A percentile compares a stretch with the other conserved stretches of the same genome.
These are phyloP conservation scores for Liolophura sinensis DNA, from an alignment of 1,140 invertebrate genomes.

Conservation along the genomic window DNA sequence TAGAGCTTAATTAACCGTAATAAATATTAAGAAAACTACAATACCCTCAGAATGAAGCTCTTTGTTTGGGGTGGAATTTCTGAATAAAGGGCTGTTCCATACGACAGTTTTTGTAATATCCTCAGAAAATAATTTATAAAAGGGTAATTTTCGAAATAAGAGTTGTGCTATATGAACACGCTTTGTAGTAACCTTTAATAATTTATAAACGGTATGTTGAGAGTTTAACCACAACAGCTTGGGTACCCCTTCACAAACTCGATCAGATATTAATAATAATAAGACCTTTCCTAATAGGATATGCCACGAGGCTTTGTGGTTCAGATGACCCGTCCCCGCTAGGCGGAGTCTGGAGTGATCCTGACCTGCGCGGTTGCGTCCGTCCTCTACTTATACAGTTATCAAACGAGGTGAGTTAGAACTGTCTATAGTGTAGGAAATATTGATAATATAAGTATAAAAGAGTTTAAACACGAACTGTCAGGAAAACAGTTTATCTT, in stretches of 20 bases:
- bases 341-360: conserved; percentile 22
- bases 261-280: neutral
- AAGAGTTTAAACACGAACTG: no score
- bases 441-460: no score
- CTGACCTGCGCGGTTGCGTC: conserved; percentile 27
- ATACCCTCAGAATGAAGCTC: no score
- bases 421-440: no score
- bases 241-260: neutral
- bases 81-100: no score
- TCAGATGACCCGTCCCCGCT: conserved; percentile 11
- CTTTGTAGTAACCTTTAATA: conserved; percentile 5
- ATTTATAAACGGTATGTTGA: conserved; percentile 1
- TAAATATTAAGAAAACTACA: no score
- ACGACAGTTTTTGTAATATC: neutral
- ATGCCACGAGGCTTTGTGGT: conserved; percentile 13
- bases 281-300: conserved; percentile 11
- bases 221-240: conserved; percentile 3
- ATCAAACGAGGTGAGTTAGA: conserved; percentile 1
- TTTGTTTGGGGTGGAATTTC: no score
- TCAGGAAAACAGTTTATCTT: no score
- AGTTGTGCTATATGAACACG: neutral
- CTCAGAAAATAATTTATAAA: no score
- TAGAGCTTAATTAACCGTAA: no score
- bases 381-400: conserved; percentile 15
- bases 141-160: neutral